Conservation (phyloP, 2,113 vertebrate species). For the Spermophilus dauricus region DNA sequence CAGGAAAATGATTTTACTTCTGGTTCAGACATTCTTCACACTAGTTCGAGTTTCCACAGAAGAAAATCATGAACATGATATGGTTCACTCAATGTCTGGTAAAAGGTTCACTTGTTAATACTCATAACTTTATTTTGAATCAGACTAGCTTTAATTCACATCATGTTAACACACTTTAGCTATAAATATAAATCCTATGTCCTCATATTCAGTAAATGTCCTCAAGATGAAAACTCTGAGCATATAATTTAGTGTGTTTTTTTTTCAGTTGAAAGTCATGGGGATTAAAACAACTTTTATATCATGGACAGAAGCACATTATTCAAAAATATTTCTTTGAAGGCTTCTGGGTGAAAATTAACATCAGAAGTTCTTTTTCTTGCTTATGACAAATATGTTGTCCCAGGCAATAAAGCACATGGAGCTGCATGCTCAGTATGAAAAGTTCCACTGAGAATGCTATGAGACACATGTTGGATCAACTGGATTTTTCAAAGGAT, state of each 20-base stretch:
- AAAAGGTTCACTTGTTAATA: not conserved
- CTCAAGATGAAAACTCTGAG: not conserved
- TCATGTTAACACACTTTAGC: not conserved
- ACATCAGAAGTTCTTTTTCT: constrained; percentile 50
- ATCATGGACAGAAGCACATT: not conserved
- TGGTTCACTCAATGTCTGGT: not conserved
- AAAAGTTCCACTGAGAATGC: not conserved
- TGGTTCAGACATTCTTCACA: not conserved
- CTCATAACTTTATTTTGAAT: not conserved
- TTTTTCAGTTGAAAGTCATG: not conserved
- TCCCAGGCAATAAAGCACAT: constrained; percentile 35
- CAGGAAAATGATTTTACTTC: not conserved
- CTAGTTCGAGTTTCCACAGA: not conserved
- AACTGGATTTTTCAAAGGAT: constrained; percentile 46
- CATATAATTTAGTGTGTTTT: constrained; percentile 24
- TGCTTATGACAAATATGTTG: constrained; percentile 42
- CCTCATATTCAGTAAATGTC: not conserved
- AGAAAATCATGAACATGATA: not conserved
- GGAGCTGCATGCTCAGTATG: not conserved
- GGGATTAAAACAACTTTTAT: not conserved
- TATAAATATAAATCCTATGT: constrained; percentile 2
- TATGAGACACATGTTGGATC: not conserved
- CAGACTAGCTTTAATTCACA: not conserved
- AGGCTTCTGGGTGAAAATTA: constrained; percentile 16
- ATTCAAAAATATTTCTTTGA: constrained; percentile 41